Evolutionary conservation across 2,113 vertebrate species (phyloP).

Genomic region (Chaenogobius annularis): DNA sequence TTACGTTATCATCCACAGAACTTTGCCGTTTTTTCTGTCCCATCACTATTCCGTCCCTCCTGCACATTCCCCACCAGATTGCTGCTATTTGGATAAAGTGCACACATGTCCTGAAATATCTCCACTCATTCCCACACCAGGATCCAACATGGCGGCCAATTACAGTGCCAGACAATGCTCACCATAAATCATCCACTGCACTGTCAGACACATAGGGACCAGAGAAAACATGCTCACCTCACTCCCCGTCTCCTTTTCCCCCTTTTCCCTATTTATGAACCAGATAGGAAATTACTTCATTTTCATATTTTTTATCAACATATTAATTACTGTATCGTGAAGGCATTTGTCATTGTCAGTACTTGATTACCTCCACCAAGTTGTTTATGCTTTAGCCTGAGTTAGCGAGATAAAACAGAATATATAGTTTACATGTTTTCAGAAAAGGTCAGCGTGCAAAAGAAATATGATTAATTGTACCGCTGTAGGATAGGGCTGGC

Average conservation of each 20-base stretch:
- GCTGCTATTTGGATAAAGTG: slow-evolving; percentile 29
- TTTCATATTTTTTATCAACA: slow-evolving; percentile 1
- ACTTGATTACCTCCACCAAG: not conserved
- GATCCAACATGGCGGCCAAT: slow-evolving; percentile 72
- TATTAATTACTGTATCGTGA: slow-evolving; percentile 32
- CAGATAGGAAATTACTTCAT: slow-evolving; percentile 17
- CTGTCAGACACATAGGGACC: slow-evolving; percentile 65
- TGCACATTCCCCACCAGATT: slow-evolving; percentile 14
- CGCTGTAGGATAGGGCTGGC: not conserved
- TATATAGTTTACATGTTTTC: not conserved
- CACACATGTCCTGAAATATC: slow-evolving; percentile 36
- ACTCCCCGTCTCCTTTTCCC: slow-evolving; percentile 36
- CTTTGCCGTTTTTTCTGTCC: not conserved
- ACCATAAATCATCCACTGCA: slow-evolving; percentile 73
- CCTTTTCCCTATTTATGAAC: slow-evolving; percentile 33
- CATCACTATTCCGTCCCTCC: not conserved
- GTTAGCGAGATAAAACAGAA: not conserved
- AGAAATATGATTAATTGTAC: slow-evolving; percentile 17
- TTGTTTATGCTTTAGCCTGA: not conserved
- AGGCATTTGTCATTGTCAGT: slow-evolving; percentile 17
- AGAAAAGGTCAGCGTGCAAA: not conserved
- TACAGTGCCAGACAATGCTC: slow-evolving; percentile 62
- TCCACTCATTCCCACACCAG: slow-evolving; percentile 40
- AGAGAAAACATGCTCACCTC: slow-evolving; percentile 40
- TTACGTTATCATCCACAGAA: not conserved